A percentile compares a stretch with the other conserved stretches of the same genome.
phyloP scores from a whole-genome alignment of 2,888 invertebrate species.

The Scaptomyza polygonia region DNA sequence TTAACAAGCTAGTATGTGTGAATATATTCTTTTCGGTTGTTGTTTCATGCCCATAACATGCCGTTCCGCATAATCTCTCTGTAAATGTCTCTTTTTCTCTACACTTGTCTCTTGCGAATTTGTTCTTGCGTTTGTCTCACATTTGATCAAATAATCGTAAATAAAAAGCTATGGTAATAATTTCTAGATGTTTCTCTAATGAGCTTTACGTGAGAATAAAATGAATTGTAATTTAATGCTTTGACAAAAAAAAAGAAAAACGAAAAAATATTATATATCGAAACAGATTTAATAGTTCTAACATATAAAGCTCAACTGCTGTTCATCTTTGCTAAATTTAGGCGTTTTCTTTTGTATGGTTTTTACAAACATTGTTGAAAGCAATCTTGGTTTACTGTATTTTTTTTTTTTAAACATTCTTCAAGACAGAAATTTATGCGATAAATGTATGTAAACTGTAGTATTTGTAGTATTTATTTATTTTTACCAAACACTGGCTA shows the following conservation, averaged over 20 bases:
- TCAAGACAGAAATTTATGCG: no score
- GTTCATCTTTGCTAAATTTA: background rate
- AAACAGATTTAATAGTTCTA: background rate
- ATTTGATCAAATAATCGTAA: slow-evolving; percentile 78
- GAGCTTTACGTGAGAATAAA: slow-evolving; percentile 72
- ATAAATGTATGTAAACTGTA: background rate
- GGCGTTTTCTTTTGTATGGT: background rate
- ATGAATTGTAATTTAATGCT: slow-evolving; percentile 66
- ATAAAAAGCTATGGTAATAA: slow-evolving; percentile 72
- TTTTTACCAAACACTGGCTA: background rate
- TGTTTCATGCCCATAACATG: slow-evolving; percentile 23
- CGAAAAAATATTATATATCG: slow-evolving; percentile 6
- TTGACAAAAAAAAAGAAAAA: slow-evolving; percentile 18
- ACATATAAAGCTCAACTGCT: background rate
- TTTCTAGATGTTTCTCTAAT: slow-evolving; percentile 73
- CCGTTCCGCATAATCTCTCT: background rate
- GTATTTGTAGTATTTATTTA: background rate
- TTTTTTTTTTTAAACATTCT: background rate
- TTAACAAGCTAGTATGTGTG: slow-evolving; percentile 14
- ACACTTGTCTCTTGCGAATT: background rate
- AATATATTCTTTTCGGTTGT: slow-evolving; percentile 35
- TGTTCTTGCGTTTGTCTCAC: slow-evolving; percentile 28
- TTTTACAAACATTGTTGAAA: background rate
- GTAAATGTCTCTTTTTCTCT: background rate
- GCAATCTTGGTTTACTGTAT: background rate